A percentile compares a stretch with the other conserved stretches of the same genome.
Conservation (phyloP, 2,113 vertebrate species). For the Eurystomus gularis region DNA sequence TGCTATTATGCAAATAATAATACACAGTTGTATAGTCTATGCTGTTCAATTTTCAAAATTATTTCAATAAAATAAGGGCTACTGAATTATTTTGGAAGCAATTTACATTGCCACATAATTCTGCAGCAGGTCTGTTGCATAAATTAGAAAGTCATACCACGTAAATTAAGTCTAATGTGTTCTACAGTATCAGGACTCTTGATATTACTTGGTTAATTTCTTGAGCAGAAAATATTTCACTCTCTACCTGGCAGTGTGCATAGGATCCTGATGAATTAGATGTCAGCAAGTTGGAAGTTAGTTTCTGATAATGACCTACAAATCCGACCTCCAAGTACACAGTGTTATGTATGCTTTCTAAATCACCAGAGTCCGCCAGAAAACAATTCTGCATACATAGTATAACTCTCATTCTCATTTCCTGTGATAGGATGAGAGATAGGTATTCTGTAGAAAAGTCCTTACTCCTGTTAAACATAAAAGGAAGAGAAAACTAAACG, state of each 20-base stretch:
- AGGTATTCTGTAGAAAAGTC: neutral
- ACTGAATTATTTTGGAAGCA: neutral
- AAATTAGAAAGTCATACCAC: neutral
- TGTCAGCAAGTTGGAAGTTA: neutral
- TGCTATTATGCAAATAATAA: neutral
- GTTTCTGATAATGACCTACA: neutral
- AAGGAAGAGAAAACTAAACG: neutral
- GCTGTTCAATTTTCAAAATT: neutral
- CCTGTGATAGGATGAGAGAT: neutral
- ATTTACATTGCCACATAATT: neutral
- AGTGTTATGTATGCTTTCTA: neutral
- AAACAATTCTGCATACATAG: neutral
- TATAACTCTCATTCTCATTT: neutral
- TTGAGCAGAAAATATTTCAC: neutral
- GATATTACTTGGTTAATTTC: neutral
- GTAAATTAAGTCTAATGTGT: neutral
- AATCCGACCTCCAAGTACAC: neutral
- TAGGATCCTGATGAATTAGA: neutral
- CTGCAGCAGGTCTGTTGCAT: neutral
- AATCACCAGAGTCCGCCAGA: neutral
- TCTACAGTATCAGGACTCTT: neutral
- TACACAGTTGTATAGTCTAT: neutral
- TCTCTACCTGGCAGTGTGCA: neutral
- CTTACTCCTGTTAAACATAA: neutral
- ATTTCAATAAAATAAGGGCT: neutral